Base-by-base conservation (phyloP, 2,797 vertebrate species). In the Micromesistius poutassou region DNA sequence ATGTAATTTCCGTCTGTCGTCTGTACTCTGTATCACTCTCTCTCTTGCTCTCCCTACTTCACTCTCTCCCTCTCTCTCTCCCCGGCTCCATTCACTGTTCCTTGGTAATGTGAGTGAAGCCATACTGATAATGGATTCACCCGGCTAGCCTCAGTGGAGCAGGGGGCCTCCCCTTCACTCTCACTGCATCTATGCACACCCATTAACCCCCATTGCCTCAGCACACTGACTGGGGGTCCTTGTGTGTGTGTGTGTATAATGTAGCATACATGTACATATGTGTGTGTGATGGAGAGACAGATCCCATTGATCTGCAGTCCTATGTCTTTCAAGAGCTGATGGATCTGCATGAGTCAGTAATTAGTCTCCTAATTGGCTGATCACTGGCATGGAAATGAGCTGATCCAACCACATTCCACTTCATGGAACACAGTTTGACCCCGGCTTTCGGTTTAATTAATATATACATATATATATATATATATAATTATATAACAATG, bases 301-400 rank as follows among this genome's bases (percentile, higher is more conserved):
- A 55, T 55, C 46, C 46, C 4, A 55, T 19, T 6, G 46, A 55
- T 55, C 46, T 19, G 14, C 16, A 55, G 46, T 19, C 4, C 46
- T 55, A 76, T 72, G 38, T 19, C 80, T 77, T 8, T 77, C 70
- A 30, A 74, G 38, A 72, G 78, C 76, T 83, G 88, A 87, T 86
- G 83, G 82, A 86, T 89, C 83, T 86, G 82, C 78, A 79, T 79
- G 86, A 89, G 80, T 84, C 85, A 85, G 89, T 92, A 88, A 91
- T 91, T 88, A 89, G 82, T 82, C 62, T 31, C 77, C 78, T 90
- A 92, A 93, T 89, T 87, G 86, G 81, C 76, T 83, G 81, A 88
- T 91, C 81, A 83, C 82, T 84, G 85, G 80, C 75, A 35, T 76
- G 80, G 80, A 84, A 91, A 91, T 88, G 19, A 86, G 92, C 90